A percentile compares a stretch with the other conserved stretches of the same genome.
Conservation (phyloP, 2,113 vertebrate species). For the Gobio gobio region DNA sequence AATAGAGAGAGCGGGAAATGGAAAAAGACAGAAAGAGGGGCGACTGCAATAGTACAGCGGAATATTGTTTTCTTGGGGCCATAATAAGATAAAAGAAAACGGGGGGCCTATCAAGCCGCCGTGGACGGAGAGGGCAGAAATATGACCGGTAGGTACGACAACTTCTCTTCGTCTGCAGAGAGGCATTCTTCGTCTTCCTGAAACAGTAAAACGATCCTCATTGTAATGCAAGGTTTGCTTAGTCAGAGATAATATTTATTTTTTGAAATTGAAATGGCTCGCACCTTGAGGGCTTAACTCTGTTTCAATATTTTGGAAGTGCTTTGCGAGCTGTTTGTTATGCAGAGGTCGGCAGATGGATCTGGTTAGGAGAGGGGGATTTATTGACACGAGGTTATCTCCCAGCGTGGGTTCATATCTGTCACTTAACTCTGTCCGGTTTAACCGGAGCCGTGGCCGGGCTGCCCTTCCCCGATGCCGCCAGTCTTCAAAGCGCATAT, state of each 20-base stretch:
- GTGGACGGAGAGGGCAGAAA: constrained; percentile 20
- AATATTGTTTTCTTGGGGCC: constrained; percentile 43
- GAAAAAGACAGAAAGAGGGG: background rate
- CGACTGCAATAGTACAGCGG: constrained; percentile 22
- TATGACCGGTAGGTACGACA: constrained; percentile 21
- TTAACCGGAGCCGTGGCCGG: constrained; percentile 40
- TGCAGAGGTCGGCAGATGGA: constrained; percentile 51
- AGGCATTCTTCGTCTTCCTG: constrained; percentile 14
- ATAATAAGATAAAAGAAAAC: constrained; percentile 25
- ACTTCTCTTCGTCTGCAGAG: constrained; percentile 18
- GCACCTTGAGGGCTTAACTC: constrained; percentile 70
- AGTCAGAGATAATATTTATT: constrained; percentile 80
- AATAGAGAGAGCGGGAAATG: constrained; percentile 29
- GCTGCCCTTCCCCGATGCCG: constrained; percentile 46
- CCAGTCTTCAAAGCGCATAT: constrained; percentile 22
- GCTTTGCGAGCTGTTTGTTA: constrained; percentile 51
- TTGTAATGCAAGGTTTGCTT: constrained; percentile 74
- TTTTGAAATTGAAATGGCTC: constrained; percentile 78
- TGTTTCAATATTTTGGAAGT: constrained; percentile 59
- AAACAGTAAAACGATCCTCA: constrained; percentile 66
- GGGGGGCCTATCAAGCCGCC: constrained; percentile 15
- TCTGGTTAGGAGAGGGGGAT: constrained; percentile 34
- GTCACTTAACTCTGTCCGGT: constrained; percentile 39
- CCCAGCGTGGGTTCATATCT: constrained; percentile 19
- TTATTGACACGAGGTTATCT: constrained; percentile 50